Evolutionary conservation across 2,797 vertebrate species (phyloP).

Genomic region (Geotrypetes seraphini): DNA sequence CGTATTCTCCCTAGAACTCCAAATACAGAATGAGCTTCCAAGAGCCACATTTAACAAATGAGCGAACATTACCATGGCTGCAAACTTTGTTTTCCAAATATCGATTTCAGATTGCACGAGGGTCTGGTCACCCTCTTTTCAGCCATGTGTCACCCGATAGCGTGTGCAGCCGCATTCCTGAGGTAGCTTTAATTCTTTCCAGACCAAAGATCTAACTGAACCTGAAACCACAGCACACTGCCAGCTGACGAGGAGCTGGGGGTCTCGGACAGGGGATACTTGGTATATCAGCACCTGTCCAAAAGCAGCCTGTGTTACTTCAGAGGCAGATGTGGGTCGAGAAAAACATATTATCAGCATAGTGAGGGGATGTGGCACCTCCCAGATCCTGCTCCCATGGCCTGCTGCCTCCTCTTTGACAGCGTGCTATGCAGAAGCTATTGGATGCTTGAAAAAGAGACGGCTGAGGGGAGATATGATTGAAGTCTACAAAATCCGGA

Average conservation of each 20-base stretch:
- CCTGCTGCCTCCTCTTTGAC: no score
- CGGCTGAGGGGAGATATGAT: no score
- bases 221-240: constrained; percentile 6
- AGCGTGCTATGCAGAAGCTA: no score
- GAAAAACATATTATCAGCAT: no score
- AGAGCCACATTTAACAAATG: constrained; percentile 7
- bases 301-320: constrained; percentile 4
- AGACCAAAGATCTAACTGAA: constrained; percentile 38
- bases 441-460: no score
- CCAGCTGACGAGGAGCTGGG: constrained; percentile 3
- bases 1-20: no score
- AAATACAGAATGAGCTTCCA: no score
- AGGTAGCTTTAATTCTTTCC: constrained; percentile 39
- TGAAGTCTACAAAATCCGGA: no score
- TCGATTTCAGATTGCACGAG: constrained; percentile 9
- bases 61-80: constrained; percentile 20
- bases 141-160: background rate
- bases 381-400: no score
- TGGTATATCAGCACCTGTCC: constrained; percentile 26
- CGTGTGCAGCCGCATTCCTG: constrained; percentile 13
- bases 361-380: no score
- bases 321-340: constrained; percentile 8
- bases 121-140: background rate
- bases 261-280: background rate
- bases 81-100: constrained; percentile 34